A percentile compares a stretch with the other conserved stretches of the same genome.
These are phyloP conservation scores for Eidolon helvum DNA, from an alignment of 2,113 vertebrate species.

Conservation along the genomic window DNA sequence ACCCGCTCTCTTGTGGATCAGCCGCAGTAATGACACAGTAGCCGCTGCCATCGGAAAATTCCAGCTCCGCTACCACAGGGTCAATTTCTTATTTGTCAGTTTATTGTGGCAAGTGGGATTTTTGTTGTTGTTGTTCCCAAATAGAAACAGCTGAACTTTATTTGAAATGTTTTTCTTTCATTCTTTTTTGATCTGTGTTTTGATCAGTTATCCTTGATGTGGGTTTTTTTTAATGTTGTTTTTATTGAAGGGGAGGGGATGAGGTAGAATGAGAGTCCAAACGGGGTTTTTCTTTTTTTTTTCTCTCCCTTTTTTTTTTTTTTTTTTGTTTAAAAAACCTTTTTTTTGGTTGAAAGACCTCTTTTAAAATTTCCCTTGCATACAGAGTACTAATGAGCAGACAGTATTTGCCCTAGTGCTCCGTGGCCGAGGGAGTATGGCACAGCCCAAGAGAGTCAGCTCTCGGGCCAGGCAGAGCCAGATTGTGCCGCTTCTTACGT, in stretches of 20 bases:
- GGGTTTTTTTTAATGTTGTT: conserved; percentile 54
- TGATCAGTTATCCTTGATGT: conserved; percentile 71
- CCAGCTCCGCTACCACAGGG: conserved; percentile 39
- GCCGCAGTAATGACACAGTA: conserved; percentile 64
- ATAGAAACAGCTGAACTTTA: conserved; percentile 74
- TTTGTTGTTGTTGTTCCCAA: conserved; percentile 63
- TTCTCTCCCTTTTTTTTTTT: background rate
- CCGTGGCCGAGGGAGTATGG: background rate
- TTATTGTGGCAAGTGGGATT: conserved; percentile 64
- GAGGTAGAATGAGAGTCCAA: background rate
- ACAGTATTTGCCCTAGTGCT: background rate
- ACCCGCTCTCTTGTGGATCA: conserved; percentile 20
- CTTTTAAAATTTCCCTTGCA: background rate
- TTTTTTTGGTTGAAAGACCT: background rate
- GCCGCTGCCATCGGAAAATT: conserved; percentile 55
- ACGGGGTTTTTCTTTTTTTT: background rate
- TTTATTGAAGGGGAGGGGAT: conserved; percentile 34
- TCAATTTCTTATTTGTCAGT: conserved; percentile 55
- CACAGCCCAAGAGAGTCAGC: rapidly evolving
- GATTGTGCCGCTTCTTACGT: background rate
- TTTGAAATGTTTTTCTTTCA: conserved; percentile 72
- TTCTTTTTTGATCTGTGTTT: conserved; percentile 75
- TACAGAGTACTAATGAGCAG: background rate
- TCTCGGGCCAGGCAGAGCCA: background rate
- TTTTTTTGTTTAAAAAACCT: too few relatives aligned